phyloP scores from a whole-genome alignment of 2,113 vertebrate species.

The Oryctolagus cuniculus region DNA sequence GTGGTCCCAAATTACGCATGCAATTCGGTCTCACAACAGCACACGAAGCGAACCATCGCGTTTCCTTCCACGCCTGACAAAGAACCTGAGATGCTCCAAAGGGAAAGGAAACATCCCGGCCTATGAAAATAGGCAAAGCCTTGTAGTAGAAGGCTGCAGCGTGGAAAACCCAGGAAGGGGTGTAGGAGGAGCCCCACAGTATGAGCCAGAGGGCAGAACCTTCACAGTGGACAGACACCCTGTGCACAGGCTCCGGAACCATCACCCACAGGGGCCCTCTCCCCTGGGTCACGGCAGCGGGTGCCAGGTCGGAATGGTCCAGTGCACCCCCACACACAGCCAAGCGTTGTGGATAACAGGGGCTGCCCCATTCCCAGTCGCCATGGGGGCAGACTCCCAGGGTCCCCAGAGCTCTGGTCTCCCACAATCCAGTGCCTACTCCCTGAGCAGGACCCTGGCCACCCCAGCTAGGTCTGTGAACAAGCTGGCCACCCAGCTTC shows the following conservation, averaged over 20 bases:
- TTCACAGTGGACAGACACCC: background rate
- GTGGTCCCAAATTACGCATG: background rate
- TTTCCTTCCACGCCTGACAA: background rate
- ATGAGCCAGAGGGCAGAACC: background rate
- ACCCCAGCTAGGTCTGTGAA: background rate
- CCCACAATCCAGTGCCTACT: background rate
- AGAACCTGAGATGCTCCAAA: background rate
- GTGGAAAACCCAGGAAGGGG: background rate
- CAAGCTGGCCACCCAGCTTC: background rate
- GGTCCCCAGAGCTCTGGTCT: background rate
- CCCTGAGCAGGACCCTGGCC: background rate
- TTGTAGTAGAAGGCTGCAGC: background rate
- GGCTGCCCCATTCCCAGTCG: background rate
- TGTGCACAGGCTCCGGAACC: background rate
- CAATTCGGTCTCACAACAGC: background rate
- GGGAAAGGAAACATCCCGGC: background rate
- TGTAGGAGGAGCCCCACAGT: background rate
- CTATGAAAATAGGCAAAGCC: background rate
- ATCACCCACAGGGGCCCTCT: rapidly evolving
- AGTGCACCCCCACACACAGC: background rate
- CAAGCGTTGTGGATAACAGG: too few species aligned
- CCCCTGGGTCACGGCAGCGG: background rate
- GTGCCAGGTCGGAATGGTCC: too few species aligned
- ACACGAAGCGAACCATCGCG: background rate
- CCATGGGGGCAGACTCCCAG: background rate